Base-by-base conservation (phyloP, 2,113 vertebrate species). In the Odontesthes bonariensis region DNA sequence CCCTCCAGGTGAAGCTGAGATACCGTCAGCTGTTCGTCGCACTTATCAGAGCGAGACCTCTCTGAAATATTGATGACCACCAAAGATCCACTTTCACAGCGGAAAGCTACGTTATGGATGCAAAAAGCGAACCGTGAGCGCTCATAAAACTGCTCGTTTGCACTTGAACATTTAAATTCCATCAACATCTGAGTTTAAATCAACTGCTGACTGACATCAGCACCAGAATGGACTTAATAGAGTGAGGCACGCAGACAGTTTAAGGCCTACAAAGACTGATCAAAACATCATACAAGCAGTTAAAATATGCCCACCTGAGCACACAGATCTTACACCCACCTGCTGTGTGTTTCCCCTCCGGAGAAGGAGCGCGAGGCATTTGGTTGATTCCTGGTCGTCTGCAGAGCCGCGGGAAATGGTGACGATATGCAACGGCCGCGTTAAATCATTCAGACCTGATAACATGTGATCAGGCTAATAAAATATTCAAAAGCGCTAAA, bases 51-150 rank as follows among this genome's bases (percentile, higher is more conserved):
- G 88, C 80, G 76, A 86, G 70, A 86, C 91, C 23, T 20, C 64
- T 63, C 73, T 93, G 77, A 93, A 93, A 90, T 70, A 85, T 93
- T 93, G 1, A 93, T 93, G 87, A 85, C 7, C 33, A 31, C 56
- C 13, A 0, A 46, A 52, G 78, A 73, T 93, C 89, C 1, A 4
- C 44, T 92, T 86, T 85, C 89, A 83, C 11, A 22, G 54, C 11
- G 75, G 65, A 85, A 86, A 81, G 47, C 14, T 74, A 0, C 17
- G 4, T 49, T 7, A 0, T 0, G 19, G 33, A 38, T 6, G 22
- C 44, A 16, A 40, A 74, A 77, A 22, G 38, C 0, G 38, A 52
- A 23, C 10, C 1, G 0, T 0, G 3, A 0, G 11, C 9, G 19
- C 1, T 5, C 2, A 27, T 10, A 2, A 53, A 31, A 1, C 8